These are phyloP conservation scores for Eciton burchellii DNA, from an alignment of 1,140 invertebrate species.

Conservation along the genomic window DNA sequence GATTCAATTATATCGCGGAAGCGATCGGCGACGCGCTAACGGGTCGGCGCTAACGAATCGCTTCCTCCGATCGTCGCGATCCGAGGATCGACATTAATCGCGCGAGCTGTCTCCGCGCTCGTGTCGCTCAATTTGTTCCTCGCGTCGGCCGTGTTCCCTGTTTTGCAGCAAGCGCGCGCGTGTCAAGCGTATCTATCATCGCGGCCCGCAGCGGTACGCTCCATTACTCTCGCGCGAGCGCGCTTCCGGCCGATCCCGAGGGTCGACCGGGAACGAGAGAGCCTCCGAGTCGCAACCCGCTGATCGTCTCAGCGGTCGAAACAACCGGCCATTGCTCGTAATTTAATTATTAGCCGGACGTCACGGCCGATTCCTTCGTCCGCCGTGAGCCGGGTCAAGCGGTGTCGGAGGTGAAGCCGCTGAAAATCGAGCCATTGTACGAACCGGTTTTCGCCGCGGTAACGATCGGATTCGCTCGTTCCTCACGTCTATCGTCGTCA, in stretches of 20 bases:
- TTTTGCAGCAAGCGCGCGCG: conserved; percentile 22
- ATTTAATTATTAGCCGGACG: conserved; percentile 33
- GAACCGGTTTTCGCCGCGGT: conserved; percentile 56
- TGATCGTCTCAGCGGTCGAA: neutral
- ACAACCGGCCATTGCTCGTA: neutral
- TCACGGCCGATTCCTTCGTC: conserved; percentile 16
- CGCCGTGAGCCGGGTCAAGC: conserved; percentile 20
- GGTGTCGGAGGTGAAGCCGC: conserved; percentile 26
- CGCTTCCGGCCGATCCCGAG: conserved; percentile 22
- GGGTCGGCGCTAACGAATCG: conserved; percentile 64
- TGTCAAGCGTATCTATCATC: conserved; percentile 37
- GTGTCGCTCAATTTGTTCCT: conserved; percentile 64
- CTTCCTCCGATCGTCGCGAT: conserved; percentile 55
- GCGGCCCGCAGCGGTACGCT: conserved; percentile 45
- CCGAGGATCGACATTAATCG: conserved; percentile 61
- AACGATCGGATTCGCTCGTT: conserved; percentile 59
- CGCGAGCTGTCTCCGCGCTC: conserved; percentile 30
- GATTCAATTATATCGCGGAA: conserved; percentile 73
- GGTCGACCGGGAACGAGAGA: neutral
- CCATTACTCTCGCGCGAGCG: conserved; percentile 53
- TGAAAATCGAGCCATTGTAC: conserved; percentile 47
- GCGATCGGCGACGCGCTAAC: conserved; percentile 62
- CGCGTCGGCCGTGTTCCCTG: conserved; percentile 56
- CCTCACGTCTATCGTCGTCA: conserved; percentile 43
- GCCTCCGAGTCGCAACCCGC: neutral